phyloP scores from a whole-genome alignment of 1,140 invertebrate genomes.

The Hyphantria cunea region DNA sequence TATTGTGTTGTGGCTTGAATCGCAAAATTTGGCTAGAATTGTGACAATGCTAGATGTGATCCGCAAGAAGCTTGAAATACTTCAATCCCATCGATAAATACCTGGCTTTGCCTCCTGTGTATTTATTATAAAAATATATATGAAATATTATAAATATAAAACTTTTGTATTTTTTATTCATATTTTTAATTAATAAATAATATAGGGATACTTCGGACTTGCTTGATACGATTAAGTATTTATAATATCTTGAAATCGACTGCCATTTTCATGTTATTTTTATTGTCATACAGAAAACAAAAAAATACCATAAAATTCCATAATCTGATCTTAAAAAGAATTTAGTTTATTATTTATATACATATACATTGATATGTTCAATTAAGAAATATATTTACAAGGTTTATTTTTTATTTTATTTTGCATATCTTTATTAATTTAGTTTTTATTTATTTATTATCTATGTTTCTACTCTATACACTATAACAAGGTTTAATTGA shows the following conservation, averaged over 20 bases:
- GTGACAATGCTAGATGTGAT: slow-evolving; percentile 24
- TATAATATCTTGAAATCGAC: no score
- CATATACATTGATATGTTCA: no score
- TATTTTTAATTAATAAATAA: no score
- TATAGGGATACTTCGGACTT: no score
- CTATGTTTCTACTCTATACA: background rate
- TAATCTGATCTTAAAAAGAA: background rate
- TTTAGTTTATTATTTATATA: background rate
- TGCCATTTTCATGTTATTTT: no score
- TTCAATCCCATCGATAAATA: background rate
- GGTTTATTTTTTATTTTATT: background rate
- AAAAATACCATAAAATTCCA: no score
- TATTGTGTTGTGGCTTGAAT: slow-evolving; percentile 26
- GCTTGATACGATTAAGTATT: no score
- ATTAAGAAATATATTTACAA: background rate
- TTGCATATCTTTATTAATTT: slow-evolving; percentile 1
- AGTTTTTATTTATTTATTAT: background rate
- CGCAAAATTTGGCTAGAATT: slow-evolving; percentile 22
- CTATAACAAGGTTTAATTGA: slow-evolving; percentile 1
- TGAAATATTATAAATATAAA: no score
- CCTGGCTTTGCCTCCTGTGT: slow-evolving; percentile 6
- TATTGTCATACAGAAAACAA: no score
- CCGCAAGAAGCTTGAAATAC: slow-evolving; percentile 4
- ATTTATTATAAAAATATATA: slow-evolving; percentile 1
- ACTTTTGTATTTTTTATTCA: no score